Base-by-base conservation (phyloP, 2,888 invertebrate genomes). In the Torymus tubicola region DNA sequence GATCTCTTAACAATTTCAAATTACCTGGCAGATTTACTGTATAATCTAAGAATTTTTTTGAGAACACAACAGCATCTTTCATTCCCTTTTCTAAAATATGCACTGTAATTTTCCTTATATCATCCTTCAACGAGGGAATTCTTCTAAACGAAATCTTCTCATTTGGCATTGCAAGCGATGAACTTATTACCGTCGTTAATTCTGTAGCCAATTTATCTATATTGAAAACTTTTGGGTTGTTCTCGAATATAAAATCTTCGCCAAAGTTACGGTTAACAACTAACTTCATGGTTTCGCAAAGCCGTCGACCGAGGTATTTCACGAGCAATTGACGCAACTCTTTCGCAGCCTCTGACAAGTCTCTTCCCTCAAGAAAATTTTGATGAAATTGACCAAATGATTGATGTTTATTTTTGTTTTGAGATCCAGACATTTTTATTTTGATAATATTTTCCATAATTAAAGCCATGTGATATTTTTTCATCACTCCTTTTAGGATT, bases 391-490 rank as follows among this genome's bases (percentile, higher is more conserved):
- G 18, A 58, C 70, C 70, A 70, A 58, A 10, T 12, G 12, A 12
- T 11, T 21, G 18, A 0, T 58, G 57, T 58, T 42, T n/a, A 5
- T 42, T 69, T 16, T 2, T 21, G 1, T 2, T 57, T 0, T 42
- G 2, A 24, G 24, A 24, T 24, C 24, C 24, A 2, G 24, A 24
- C 10, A 3, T 3, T 18, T 24, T 57, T 5, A 18, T n/a, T 5
- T 58, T 18, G 14, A 70, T 58, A 16, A 70, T 4, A 10, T 70
- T 58, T 50, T 70, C 60, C 13, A 18, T 1, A n/a, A 69, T 12
- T 11, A 69, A 12, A 42, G 69, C 69, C n/a, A 69, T n/a, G 18
- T 58, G 69, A 24, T 69, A 69, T 31, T 42, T 42, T 12, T 58
- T 58, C 10, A 58, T 11, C 4, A 16, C 1, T 55, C 58, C 58